These are phyloP conservation scores for Cryptosula pallasiana DNA, from an alignment of 2,888 invertebrate genomes.

Conservation along the genomic window DNA sequence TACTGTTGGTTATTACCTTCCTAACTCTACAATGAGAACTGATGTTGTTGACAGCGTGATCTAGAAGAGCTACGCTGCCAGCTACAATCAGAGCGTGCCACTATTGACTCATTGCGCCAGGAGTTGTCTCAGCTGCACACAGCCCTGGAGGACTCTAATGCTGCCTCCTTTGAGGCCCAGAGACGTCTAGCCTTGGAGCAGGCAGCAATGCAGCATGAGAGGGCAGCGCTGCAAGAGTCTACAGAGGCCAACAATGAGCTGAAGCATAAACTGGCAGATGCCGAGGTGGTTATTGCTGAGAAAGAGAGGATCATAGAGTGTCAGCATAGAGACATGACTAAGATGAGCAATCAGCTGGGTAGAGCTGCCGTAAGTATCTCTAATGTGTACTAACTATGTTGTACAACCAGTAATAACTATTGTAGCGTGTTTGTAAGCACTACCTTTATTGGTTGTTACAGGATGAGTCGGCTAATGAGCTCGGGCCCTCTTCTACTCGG, in stretches of 20 bases:
- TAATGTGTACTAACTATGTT: too few species aligned
- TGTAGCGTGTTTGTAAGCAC: too few species aligned
- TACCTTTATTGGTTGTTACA: too few species aligned
- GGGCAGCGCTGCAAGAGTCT: neutral
- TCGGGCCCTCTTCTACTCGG: too few species aligned
- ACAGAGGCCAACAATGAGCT: neutral
- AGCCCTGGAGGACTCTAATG: neutral
- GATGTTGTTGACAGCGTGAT: neutral
- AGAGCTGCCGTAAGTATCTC: neutral
- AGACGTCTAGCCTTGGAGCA: neutral
- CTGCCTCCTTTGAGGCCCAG: neutral
- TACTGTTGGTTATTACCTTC: too few species aligned
- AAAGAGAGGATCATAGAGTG: neutral
- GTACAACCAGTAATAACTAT: too few species aligned
- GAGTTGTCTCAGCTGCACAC: neutral
- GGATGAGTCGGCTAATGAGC: too few species aligned
- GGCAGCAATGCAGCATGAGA: neutral
- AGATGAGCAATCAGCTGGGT: conserved; percentile 7
- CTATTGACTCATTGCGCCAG: neutral
- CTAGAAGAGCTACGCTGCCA: neutral
- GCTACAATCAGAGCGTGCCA: neutral
- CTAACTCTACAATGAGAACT: neutral
- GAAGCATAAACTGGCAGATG: neutral
- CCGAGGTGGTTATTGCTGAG: neutral
- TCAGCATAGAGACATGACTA: neutral